Evolutionary conservation across 2,797 vertebrate genomes (phyloP), one percentile per base, ranked within the genome.

Genomic region (Champsocephalus gunnari): DNA sequence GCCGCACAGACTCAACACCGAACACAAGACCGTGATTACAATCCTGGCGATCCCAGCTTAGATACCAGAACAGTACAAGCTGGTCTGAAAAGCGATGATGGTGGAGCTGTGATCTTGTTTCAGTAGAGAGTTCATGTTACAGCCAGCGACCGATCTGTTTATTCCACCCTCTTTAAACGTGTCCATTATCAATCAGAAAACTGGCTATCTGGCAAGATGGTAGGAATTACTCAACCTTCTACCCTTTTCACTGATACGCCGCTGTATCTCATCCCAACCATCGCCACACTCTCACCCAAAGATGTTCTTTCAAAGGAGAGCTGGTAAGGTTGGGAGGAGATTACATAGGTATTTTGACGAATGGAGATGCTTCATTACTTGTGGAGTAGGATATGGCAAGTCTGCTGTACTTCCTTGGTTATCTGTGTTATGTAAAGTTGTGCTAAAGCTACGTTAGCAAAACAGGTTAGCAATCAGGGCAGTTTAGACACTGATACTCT

Each of bases 1-100:
- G 90, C 78, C 21, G 73, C 84, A 84, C 89, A 94, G 89, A 94
- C 92, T 90, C 88, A 93, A 92, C 92, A 95, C 79, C 70, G 82
- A 88, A 83, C 86, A 75, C 79, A 66, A 69, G 79, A 60, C 77
- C 62, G 12, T 48, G 87, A 92, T 92, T 92, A 83, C 73, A 48
- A 79, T 82, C 86, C 82, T 13, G 76, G 71, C 56, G 89, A 94
- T 94, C 86, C 88, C 87, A 75, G 80, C 83, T 61, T 83, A 88
- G 92, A 92, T 91, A 88, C 67, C 66, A 64, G 72, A 83, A 85
- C 83, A 87, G 88, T 78, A 77, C 6, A 83, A 85, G 83, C 57
- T 51, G 34, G 67, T 81, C 76, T 76, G 83, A 74, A 32, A 85
- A 88, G 87, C 92, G 92, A 93, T 94, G 93, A 90, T 93, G 89